Conservation (phyloP, 1,140 invertebrate species). For the Zaprionus inermis region DNA sequence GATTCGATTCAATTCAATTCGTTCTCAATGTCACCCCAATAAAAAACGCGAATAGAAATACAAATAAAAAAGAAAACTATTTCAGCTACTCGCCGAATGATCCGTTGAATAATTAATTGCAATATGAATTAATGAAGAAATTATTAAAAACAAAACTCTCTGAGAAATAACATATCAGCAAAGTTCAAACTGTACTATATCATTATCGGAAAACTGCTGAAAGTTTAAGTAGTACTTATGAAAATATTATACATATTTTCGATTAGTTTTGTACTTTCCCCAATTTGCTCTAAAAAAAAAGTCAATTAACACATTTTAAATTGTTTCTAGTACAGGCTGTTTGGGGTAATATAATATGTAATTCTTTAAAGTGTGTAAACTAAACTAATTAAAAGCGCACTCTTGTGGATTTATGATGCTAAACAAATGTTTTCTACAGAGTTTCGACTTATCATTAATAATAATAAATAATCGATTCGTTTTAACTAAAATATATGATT, state of each 20-base stretch:
- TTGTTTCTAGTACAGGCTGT: background rate
- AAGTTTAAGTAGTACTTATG: background rate
- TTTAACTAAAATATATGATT: background rate
- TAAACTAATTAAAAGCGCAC: background rate
- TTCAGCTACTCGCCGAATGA: conserved; percentile 16
- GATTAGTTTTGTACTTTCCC: too few relatives aligned
- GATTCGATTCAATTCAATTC: conserved; percentile 46
- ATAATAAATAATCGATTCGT: background rate
- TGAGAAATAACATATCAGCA: background rate
- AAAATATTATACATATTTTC: too few relatives aligned
- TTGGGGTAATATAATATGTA: background rate
- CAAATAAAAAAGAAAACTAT: conserved; percentile 16
- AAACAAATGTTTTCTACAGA: background rate
- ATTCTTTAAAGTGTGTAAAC: background rate
- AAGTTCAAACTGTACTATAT: background rate
- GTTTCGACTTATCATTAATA: background rate
- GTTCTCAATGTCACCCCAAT: conserved; percentile 53
- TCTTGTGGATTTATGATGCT: background rate
- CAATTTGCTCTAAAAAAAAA: too few relatives aligned
- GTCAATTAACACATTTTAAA: conserved; percentile 1
- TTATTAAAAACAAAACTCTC: background rate
- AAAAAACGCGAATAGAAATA: conserved; percentile 22
- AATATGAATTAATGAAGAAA: background rate
- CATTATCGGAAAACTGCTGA: background rate
- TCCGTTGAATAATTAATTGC: conserved; percentile 9